Evolutionary conservation across 2,888 invertebrate species (phyloP).

Genomic region (Helleia helle): DNA sequence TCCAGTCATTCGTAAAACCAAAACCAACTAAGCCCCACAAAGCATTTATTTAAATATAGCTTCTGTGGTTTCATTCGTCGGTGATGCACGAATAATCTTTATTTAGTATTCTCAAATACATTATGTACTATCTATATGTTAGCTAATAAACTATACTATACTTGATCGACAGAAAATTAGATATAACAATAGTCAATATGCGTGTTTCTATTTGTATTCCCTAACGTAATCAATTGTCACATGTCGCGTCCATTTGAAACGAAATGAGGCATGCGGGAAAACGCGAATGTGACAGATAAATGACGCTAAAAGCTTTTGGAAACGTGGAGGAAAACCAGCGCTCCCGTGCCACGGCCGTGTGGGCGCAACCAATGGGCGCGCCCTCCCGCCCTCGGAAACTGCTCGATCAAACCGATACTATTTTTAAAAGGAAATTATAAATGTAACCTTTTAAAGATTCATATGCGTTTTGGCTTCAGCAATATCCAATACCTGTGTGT

Average conservation of each 20-base stretch:
- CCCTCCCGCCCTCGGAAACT: constrained; percentile 18
- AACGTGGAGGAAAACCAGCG: constrained; percentile 46
- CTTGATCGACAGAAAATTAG: no score
- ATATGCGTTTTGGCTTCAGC: not conserved
- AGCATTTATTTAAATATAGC: no score
- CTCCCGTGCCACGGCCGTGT: constrained; percentile 56
- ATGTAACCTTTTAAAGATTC: not conserved
- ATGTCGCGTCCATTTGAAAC: constrained; percentile 32
- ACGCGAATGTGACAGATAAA: constrained; percentile 35
- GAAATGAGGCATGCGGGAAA: constrained; percentile 31
- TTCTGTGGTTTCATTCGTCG: no score
- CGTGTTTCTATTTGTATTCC: constrained; percentile 29
- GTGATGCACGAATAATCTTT: no score
- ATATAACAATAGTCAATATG: no score
- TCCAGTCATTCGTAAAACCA: constrained; percentile 5
- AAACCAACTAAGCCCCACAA: not conserved
- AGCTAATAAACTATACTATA: no score
- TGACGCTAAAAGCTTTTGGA: constrained; percentile 67
- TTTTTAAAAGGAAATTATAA: constrained; percentile 7
- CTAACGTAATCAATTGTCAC: constrained; percentile 45
- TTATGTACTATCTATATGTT: no score
- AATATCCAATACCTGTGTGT: no score
- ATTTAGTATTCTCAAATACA: no score
- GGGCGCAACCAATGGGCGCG: constrained; percentile 67
- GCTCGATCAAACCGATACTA: constrained; percentile 19